Base-by-base conservation (phyloP, 2,888 invertebrate genomes). In the Spilosoma lubricipeda region DNA sequence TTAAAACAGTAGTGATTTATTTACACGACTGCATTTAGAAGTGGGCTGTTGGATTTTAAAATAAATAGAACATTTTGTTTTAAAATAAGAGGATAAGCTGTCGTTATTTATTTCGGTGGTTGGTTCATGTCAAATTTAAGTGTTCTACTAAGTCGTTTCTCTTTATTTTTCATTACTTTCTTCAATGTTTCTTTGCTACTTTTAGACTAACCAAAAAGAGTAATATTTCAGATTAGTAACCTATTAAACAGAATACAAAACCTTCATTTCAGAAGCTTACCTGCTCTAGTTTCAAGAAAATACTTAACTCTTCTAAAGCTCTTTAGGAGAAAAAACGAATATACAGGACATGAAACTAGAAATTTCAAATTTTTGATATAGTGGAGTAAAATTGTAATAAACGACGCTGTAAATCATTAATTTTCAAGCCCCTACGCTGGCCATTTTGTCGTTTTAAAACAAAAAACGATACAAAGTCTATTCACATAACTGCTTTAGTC, bases 1-100 rank as follows among this genome's bases (percentile, higher is more conserved):
- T 85, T 82, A 75, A 85, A 84, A 81, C 77, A 78, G 78, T 74
- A 76, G 80, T 82, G 83, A 85, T 85, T 85, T 85, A 85, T 85
- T 76, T 76, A 70, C 36, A 70, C 67, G 70, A 83, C 79, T 83
- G 77, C 76, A 76, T 82, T 76, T 75, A 48, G 67, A 68, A 73
- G 67, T 73, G 45, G 45, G 67, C 52, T 73, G 77, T 79, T 59
- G 81, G 81, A 74, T 80, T 85, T 74, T 76, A 75, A 80, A 80
- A 52, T 63, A 72, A 82, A 76, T 77, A 70, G 45, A 59, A 66
- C n/a, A 36, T 48, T 72, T 72, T 42, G 45, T 67, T 72, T 63
- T 7, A n/a, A 68, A 59, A 56, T 72, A 67, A 63, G 36, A 36
- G 63, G 33, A 30, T 63, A 63, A 63, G 30, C 2, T 63, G 63